Evolutionary conservation across 2,113 vertebrate species (phyloP).

Genomic region (Ranitomeya imitator): DNA sequence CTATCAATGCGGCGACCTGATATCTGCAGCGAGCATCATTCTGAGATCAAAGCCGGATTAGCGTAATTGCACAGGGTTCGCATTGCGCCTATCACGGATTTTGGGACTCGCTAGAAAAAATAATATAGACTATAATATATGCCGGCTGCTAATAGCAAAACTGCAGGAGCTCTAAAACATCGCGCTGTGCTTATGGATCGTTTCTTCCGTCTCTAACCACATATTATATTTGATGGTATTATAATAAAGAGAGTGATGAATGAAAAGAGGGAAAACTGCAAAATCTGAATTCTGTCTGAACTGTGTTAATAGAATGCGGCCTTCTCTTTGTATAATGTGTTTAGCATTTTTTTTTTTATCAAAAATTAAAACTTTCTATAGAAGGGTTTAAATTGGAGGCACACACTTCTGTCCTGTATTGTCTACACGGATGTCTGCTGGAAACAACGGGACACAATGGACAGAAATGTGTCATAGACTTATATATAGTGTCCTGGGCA

Average conservation of each 20-base stretch:
- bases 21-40: constrained; percentile 50
- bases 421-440: not conserved
- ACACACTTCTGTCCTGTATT: not conserved
- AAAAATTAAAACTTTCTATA: not conserved
- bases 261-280: not conserved
- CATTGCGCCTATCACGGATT: constrained; percentile 11
- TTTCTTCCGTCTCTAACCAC: not conserved
- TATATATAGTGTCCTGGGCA: too few relatives aligned
- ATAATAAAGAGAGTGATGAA: not conserved
- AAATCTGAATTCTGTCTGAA: not conserved
- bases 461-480: not conserved
- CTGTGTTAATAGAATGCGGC: not conserved
- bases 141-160: constrained; percentile 15
- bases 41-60: constrained; percentile 58
- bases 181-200: not conserved
- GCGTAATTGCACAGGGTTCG: constrained; percentile 47
- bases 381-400: not conserved
- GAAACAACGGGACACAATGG: not conserved
- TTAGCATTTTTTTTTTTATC: not conserved
- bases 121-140: not conserved
- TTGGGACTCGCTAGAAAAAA: not conserved
- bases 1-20: constrained; percentile 46
- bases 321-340: too few relatives aligned
- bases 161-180: constrained; percentile 21
- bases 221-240: not conserved